Percentiles rank a stretch among this genome's conserved stretches.
phyloP scores from a whole-genome alignment of 2,888 invertebrate genomes.

The Lamproptera curius region DNA sequence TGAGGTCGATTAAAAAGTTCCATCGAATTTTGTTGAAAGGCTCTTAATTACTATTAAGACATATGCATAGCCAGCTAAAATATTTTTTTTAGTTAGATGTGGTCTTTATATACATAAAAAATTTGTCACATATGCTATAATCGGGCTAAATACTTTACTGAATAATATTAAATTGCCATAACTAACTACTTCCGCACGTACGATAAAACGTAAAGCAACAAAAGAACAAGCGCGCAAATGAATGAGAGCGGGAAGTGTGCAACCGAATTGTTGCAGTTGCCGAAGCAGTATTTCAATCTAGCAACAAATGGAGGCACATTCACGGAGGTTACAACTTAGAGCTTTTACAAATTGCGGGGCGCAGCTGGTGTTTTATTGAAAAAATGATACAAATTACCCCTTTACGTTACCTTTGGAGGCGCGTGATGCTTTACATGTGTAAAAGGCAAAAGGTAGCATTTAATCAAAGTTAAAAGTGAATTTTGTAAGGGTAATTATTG shows the following conservation, averaged over 20 bases:
- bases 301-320: conserved; percentile 71
- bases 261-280: conserved; percentile 53
- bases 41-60: no score
- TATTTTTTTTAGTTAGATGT: no score
- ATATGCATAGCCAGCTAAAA: no score
- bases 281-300: conserved; percentile 72
- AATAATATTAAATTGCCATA: no score
- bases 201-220: conserved; percentile 25
- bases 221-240: conserved; percentile 30
- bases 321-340: conserved; percentile 67
- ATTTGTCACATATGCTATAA: no score
- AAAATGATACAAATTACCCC: conserved; percentile 73
- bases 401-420: conserved; percentile 54
- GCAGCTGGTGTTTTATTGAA: conserved; percentile 75
- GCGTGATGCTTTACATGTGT: conserved; percentile 36
- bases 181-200: conserved; percentile 5
- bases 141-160: no score
- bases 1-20: no score
- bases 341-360: conserved; percentile 58
- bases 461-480: no score
- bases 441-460: not conserved
- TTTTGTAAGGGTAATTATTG: no score
- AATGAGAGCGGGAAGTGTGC: conserved; percentile 31
- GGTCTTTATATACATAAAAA: no score
- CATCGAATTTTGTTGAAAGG: no score